Percentiles rank a stretch among this genome's conserved stretches.
These are phyloP conservation scores for Pristionchus japonicus DNA, from an alignment of 2,888 invertebrate genomes.

Conservation along the genomic window DNA sequence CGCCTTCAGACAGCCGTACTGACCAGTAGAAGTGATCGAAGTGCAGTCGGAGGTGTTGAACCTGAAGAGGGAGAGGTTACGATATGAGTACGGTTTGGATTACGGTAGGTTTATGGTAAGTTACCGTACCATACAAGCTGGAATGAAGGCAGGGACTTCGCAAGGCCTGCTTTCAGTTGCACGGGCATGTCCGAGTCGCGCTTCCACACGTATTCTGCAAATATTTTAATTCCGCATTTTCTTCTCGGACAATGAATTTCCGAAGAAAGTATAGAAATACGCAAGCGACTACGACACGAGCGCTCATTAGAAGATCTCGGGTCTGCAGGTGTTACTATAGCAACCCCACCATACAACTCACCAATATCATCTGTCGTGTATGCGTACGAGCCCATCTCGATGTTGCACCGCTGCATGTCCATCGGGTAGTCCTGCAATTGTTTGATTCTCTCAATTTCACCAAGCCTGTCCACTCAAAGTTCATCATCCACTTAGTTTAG, in stretches of 20 bases:
- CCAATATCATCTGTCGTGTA: slow-evolving; percentile 97
- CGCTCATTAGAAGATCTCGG: no score
- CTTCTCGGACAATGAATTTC: background rate
- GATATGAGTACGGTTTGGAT: slow-evolving; percentile 76
- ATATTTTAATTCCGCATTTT: background rate
- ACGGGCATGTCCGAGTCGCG: slow-evolving; percentile 88
- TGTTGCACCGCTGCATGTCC: slow-evolving; percentile 93
- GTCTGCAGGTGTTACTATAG: no score
- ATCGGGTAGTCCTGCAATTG: slow-evolving; percentile 80
- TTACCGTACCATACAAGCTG: slow-evolving; percentile 76
- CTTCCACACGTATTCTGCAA: slow-evolving; percentile 87
- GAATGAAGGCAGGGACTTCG: slow-evolving; percentile 87
- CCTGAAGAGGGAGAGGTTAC: slow-evolving; percentile 83
- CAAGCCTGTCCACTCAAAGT: background rate
- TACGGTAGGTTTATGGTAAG: background rate
- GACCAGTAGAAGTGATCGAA: slow-evolving; percentile 95
- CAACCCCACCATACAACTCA: slow-evolving; percentile 45
- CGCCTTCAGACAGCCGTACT: slow-evolving; percentile 96
- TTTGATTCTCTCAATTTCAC: background rate
- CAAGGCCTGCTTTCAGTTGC: slow-evolving; percentile 83
- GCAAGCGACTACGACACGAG: no score
- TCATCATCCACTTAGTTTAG: no score
- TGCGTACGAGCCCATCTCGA: slow-evolving; percentile 96
- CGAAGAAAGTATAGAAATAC: no score
- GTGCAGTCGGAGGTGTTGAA: slow-evolving; percentile 92